Conservation (phyloP, 2,113 vertebrate genomes). For the Ameiurus melas region DNA sequence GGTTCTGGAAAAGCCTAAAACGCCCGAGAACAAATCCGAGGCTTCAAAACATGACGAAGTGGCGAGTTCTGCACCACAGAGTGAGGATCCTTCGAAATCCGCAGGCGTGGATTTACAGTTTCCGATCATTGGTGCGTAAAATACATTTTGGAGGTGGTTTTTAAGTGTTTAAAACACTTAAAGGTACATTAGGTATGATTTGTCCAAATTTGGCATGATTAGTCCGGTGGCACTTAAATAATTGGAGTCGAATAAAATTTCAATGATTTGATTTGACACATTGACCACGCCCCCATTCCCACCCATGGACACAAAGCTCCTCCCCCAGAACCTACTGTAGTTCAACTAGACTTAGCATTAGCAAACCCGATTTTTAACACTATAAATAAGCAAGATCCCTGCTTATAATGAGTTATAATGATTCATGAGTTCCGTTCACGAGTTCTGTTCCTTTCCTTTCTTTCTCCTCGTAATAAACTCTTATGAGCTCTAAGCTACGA, state of each 20-base stretch:
- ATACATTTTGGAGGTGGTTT: no score
- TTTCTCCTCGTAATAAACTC: not conserved
- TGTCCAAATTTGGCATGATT: not conserved
- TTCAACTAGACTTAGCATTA: not conserved
- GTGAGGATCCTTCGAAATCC: not conserved
- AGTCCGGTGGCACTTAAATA: not conserved
- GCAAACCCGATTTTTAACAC: not conserved
- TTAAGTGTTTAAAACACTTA: not conserved
- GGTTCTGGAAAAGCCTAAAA: constrained; percentile 25
- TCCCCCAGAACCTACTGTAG: not conserved
- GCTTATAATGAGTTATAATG: not conserved
- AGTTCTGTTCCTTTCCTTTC: not conserved
- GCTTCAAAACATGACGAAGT: not conserved
- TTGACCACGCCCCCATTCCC: not conserved
- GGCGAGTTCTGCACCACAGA: not conserved
- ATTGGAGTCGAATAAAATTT: not conserved
- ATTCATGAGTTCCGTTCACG: not conserved
- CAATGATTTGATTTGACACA: not conserved
- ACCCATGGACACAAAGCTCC: not conserved
- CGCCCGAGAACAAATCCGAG: not conserved
- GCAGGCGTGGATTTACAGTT: constrained; percentile 24
- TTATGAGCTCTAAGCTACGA: not conserved
- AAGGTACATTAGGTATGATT: not conserved
- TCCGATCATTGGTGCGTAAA: constrained; percentile 58
- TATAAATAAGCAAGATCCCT: not conserved